phyloP scores from a whole-genome alignment of 1,140 invertebrate genomes.

The silkworm (Bombyx mori) region ASM3026992v2 NC_085118.1:13881001-13881500 shows the following conservation, averaged over 20 bases:
- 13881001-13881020: constrained; percentile 86
- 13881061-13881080: constrained; percentile 82
- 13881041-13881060: constrained; percentile 91
- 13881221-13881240: constrained; percentile 88
- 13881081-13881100: constrained; percentile 73
- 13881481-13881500: no score
- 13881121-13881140: constrained; percentile 74
- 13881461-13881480: no score
- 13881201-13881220: constrained; percentile 88
- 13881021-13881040: constrained; percentile 97
- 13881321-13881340: background rate
- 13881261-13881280: no score
- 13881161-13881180: constrained; percentile 52
- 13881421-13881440: no score
- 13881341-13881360: no score
- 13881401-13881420: no score
- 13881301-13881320: constrained; percentile 15
- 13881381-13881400: no score
- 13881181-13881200: constrained; percentile 67
- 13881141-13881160: constrained; percentile 72
- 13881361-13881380: no score
- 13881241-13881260: constrained; percentile 67
- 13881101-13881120: constrained; percentile 75
- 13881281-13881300: constrained; percentile 51
- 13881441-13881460: no score